These are phyloP conservation scores for Xenentodon cancila DNA, from an alignment of 2,797 vertebrate species.

Conservation along the genomic window DNA sequence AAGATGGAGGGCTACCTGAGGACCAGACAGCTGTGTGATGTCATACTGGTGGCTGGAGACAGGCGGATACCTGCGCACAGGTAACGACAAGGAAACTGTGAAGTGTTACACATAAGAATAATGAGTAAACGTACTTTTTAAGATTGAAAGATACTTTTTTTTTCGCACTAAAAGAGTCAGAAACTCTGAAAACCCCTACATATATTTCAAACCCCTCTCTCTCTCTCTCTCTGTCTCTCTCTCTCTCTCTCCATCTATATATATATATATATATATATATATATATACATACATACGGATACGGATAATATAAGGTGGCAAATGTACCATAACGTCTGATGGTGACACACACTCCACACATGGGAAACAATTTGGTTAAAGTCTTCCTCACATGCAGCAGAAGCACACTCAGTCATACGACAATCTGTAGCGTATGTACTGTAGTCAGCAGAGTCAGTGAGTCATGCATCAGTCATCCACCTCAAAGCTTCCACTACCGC, in stretches of 20 bases:
- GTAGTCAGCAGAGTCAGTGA: conserved; percentile 45
- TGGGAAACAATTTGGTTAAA: conserved; percentile 11
- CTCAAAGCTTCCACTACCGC: conserved; percentile 18
- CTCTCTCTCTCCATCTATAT: too few species aligned
- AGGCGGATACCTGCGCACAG: conserved; percentile 97
- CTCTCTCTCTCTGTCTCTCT: too few species aligned
- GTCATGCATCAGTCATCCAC: conserved; percentile 47
- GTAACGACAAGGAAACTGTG: conserved; percentile 67
- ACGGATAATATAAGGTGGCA: too few species aligned
- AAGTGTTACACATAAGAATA: not conserved
- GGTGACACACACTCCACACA: conserved; percentile 11
- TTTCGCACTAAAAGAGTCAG: too few species aligned
- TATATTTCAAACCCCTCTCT: too few species aligned
- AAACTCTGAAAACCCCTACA: too few species aligned
- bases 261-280: too few species aligned
- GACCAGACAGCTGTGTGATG: conserved; percentile 93
- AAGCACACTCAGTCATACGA: conserved; percentile 12
- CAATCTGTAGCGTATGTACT: conserved; percentile 29
- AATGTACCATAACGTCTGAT: not conserved
- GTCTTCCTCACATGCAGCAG: conserved; percentile 14
- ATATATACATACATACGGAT: too few species aligned
- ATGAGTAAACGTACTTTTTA: not conserved
- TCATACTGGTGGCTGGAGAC: conserved; percentile 93
- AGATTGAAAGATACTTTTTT: too few species aligned
- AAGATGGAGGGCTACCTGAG: conserved; percentile 97